Percentiles rank a stretch among this genome's conserved stretches.
Evolutionary conservation across 2,113 vertebrate genomes (phyloP).

Genomic region (Carlito syrichta): DNA sequence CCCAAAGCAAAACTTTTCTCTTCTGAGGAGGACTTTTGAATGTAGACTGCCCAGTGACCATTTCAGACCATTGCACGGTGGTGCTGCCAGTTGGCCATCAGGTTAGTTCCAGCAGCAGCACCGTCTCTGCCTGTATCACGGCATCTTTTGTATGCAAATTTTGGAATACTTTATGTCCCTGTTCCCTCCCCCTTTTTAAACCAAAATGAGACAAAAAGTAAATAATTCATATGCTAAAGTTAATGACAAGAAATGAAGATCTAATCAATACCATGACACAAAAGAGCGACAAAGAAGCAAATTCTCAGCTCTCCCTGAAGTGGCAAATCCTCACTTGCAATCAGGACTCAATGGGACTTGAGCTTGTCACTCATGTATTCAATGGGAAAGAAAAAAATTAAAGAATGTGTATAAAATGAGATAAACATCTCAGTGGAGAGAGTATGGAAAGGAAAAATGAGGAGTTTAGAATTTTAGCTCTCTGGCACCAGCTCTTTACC

Average conservation of each 20-base stretch:
- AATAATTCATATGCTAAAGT: slow-evolving; percentile 2
- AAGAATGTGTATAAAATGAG: background rate
- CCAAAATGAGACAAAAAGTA: background rate
- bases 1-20: background rate
- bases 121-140: too few relatives aligned
- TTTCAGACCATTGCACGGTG: background rate
- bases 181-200: background rate
- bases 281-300: slow-evolving; percentile 6
- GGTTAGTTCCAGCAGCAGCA: background rate
- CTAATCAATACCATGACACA: slow-evolving; percentile 35
- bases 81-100: too few relatives aligned
- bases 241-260: slow-evolving; percentile 20
- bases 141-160: background rate
- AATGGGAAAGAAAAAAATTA: background rate
- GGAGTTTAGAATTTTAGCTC: background rate
- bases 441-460: background rate
- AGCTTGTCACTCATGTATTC: slow-evolving; percentile 2
- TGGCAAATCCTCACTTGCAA: background rate
- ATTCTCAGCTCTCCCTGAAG: slow-evolving; percentile 17
- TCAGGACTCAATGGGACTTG: background rate
- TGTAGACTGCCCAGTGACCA: background rate
- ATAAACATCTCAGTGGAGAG: background rate
- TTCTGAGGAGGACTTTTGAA: background rate
- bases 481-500: background rate
- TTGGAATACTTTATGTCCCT: background rate